Evolutionary conservation across 2,797 vertebrate genomes (phyloP).

Genomic region (Poecilia velifera): DNA sequence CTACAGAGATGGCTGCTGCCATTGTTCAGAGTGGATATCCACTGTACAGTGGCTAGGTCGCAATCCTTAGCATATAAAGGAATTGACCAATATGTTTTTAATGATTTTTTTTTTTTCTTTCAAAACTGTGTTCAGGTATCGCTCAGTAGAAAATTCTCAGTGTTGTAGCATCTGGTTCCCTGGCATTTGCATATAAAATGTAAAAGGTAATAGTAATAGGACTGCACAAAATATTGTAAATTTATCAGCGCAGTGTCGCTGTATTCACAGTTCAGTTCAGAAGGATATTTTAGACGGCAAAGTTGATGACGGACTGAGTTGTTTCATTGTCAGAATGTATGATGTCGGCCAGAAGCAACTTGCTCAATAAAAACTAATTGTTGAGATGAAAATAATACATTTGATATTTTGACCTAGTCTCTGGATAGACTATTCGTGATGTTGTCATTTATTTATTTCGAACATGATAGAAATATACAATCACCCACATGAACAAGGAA

Average conservation of each 20-base stretch:
- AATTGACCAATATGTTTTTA: not conserved
- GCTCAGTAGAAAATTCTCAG: not conserved
- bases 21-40: not conserved
- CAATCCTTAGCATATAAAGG: not conserved
- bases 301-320: no score
- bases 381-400: not conserved
- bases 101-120: not conserved
- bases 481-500: not conserved
- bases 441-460: no score
- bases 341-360: no score
- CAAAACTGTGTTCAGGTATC: not conserved
- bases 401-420: not conserved
- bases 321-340: no score
- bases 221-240: not conserved
- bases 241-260: not conserved
- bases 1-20: not conserved
- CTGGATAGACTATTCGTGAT: not conserved
- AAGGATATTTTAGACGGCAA: no score
- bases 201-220: not conserved
- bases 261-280: no score
- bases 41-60: not conserved
- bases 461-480: no score
- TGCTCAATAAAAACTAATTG: no score
- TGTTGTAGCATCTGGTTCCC: not conserved
- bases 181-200: not conserved